These are phyloP conservation scores for Artemia sinica DNA, from an alignment of 2,888 invertebrate genomes.

Conservation along the genomic window DNA sequence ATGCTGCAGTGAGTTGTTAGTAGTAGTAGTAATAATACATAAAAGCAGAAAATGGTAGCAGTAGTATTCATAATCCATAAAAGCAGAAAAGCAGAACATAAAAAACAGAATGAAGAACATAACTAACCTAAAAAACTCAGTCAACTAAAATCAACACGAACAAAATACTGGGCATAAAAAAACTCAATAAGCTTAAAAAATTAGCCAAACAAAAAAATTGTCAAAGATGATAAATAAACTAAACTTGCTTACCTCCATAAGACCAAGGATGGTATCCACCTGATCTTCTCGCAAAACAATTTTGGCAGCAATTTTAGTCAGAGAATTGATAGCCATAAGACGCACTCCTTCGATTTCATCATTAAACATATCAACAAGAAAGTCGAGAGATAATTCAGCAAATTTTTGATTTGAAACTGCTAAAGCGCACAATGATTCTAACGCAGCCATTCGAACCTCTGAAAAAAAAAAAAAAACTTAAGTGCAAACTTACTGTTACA, in stretches of 20 bases:
- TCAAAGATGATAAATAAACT: constrained; percentile 14
- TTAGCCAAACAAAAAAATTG: constrained; percentile 5
- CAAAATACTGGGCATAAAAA: background rate
- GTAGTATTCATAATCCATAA: no score
- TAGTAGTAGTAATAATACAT: no score
- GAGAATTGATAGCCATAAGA: constrained; percentile 78
- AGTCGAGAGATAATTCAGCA: constrained; percentile 76
- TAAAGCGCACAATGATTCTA: constrained; percentile 77
- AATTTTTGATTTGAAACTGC: constrained; percentile 66
- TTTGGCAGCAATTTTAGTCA: constrained; percentile 70
- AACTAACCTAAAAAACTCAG: background rate
- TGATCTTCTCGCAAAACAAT: constrained; percentile 85
- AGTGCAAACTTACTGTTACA: no score
- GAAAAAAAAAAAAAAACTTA: constrained; percentile 25
- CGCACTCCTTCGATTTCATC: constrained; percentile 96
- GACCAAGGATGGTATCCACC: constrained; percentile 80
- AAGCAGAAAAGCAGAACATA: no score
- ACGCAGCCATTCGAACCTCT: constrained; percentile 85
- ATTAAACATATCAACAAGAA: constrained; percentile 97
- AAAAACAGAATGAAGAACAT: background rate
- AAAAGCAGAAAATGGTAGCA: no score
- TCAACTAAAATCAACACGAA: background rate
- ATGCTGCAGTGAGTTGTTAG: no score
- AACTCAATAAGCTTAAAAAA: constrained; percentile 2
- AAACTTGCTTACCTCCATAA: constrained; percentile 49